Base-by-base conservation (phyloP, 1,140 invertebrate species). In the Agrilus planipennis region DNA sequence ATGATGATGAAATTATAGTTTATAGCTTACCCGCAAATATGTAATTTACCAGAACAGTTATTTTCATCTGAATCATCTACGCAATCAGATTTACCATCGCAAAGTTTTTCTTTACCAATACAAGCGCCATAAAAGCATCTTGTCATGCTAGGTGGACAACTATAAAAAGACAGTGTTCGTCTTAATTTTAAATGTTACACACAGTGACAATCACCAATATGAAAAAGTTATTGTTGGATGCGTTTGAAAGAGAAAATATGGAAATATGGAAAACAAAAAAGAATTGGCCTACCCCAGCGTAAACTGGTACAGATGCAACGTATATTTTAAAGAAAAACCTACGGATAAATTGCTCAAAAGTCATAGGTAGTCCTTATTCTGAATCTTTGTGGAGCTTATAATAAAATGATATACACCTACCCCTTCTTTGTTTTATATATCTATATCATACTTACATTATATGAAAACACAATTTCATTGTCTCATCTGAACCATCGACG, bases 21-120 rank as follows among this genome's bases (percentile, higher is more conserved):
- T 28, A 9, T 41, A 19, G 2, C 6, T 37, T 39, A 44, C 42
- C 19, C 21, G 36, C 42, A 44, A 34, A 35, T 44, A 16, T 14
- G 11, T 30, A 4, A 4, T 39, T 19, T 20, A 32, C 29, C 30
- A 5, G 34, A 38, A 27, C 46, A 47, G 7, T 38, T 28, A 30
- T 21, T 47, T 45, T 82, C 85, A 56, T 89, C 86, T 2, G 81
- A 80, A 10, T 70, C 70, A 49, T 84, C 78, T 0, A 62, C 43
- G 54, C 82, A 87, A 37, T 86, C 71, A 23, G 55, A 53, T 2
- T 60, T 49, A 0, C 70, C 69, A 55, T 86, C 67, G 48, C 77
- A 80, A 12, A 54, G 57, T 1, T 54, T 47, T 34, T 71, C 60
- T 6, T 12, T 32, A 15, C 21, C 10, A 5, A 44, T 20, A 19